Evolutionary conservation across 2,113 vertebrate genomes (phyloP), one percentile per base, ranked within the genome.

Genomic region (Hippocampus comes): DNA sequence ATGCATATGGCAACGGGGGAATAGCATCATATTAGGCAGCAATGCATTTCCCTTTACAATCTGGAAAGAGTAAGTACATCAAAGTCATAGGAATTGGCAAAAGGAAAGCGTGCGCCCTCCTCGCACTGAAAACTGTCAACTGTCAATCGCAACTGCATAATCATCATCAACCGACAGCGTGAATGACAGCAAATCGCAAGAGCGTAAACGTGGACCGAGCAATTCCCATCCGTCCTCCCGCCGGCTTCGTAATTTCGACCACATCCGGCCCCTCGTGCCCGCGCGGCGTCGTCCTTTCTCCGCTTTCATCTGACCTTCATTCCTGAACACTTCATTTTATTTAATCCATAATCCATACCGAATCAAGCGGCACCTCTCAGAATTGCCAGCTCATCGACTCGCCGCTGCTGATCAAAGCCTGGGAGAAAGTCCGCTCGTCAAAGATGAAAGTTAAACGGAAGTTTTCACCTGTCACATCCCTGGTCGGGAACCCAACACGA

Each of bases 251-350:
- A 48, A 67, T 71, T 59, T 46, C 25, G 41, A 20, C n/a, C 68
- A 20, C 67, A 11, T 65, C 34, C 5, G 43, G 2, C 78, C 27
- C 1, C n/a, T 43, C 38, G 23, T 15, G 38, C 41, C 42, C 23
- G 23, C 7, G 11, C 64, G 9, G 42, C 76, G 68, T 70, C 67
- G 38, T 71, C 46, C 63, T 69, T 71, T 75, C 65, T 42, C 61
- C 46, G 43, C 51, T 71, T 78, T 76, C 65, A 7, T 9, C 41
- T 80, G 82, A 81, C 86, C 83, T 85, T 82, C 74, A 75, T 72
- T 78, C 78, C 79, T 80, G 70, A 80, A 80, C 17, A 76, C 76
- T 73, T 74, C 77, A 70, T 82, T 86, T 78, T 42, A 81, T 84
- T 83, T 77, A 83, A 82, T 83, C 78, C 63, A 5, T 67, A 63